Base-by-base conservation (phyloP, 1,140 invertebrate species). In the Aphelenchoides besseyi region DNA sequence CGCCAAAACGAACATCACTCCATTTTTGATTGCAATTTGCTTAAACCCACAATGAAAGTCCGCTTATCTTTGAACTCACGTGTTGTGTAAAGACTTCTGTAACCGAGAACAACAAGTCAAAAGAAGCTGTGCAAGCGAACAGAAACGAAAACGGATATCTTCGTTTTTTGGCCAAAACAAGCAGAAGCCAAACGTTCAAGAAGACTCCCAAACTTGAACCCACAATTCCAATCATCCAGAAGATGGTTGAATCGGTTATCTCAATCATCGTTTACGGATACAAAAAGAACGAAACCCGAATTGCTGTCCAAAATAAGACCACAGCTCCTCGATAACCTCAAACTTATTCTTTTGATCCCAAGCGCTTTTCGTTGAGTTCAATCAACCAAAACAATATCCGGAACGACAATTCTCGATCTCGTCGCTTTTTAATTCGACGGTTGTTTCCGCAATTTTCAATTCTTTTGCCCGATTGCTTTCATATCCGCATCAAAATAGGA, bases 1-100 rank as follows among this genome's bases (percentile, higher is more conserved):
- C 5, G 37, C 37, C 26, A 59, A 59, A 33, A 28, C 32, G 55
- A 59, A 59, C 55, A 59, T 59, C 18, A 59, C 26, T 33, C 55
- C 55, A 8, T 33, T 5, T 59, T 59, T 33, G 26, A 29, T 59
- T 59, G 55, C 55, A 8, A 41, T n/a, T 41, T 41, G 37, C 37
- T 41, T 8, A 41, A 41, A 8, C 5, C 5, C 5, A n/a, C 5
- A 41, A 41, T 29, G 5, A 23, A 8, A 59, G 5, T 59, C 23
- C 5, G 5, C 26, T 5, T 33, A 59, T 29, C 23, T 33, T 8
- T 8, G 23, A 59, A 59, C 32, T 28, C 23, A 23, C 55, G 23
- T 28, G 55, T 28, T 59, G 5, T 5, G 26, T 59, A 23, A 23
- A 59, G 5, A 59, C 18, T 33, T 59, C 55, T 8, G 18, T 18